Percentiles rank a stretch among this genome's conserved stretches.
phyloP scores from a whole-genome alignment of 1,140 invertebrate genomes.

The Harpegnathos saltator region DNA sequence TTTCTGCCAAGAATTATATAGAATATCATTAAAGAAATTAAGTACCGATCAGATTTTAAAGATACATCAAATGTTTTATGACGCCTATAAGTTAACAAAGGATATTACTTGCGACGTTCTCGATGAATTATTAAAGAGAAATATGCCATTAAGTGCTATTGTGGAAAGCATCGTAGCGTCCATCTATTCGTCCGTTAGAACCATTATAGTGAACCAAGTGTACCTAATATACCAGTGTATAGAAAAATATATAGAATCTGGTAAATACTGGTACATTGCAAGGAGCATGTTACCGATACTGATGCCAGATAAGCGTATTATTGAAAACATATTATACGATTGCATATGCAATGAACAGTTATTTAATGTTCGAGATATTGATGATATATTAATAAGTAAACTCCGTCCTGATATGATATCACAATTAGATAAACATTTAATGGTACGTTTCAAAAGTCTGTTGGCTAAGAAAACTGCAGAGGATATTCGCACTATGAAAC shows the following conservation, averaged over 20 bases:
- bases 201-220: neutral
- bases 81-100: neutral
- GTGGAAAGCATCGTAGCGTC: neutral
- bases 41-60: neutral
- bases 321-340: slow-evolving; percentile 32
- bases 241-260: neutral
- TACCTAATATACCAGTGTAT: neutral
- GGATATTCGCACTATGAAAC: neutral
- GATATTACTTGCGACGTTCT: neutral
- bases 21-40: neutral
- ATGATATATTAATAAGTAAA: slow-evolving; percentile 46
- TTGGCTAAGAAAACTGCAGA: neutral
- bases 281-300: slow-evolving; percentile 16
- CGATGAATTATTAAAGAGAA: neutral
- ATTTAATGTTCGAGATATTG: slow-evolving; percentile 42
- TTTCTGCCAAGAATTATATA: slow-evolving; percentile 13
- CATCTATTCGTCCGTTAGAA: neutral
- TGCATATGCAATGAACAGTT: neutral
- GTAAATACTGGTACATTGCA: slow-evolving; percentile 48
- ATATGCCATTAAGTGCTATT: slow-evolving; percentile 2
- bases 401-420: neutral
- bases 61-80: slow-evolving; percentile 23
- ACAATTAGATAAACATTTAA: neutral
- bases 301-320: neutral
- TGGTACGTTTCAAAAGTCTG: slow-evolving; percentile 43